Percentiles rank a stretch among this genome's conserved stretches.
Conservation (phyloP, 1,140 invertebrate species). For the Drosophila cardini region DNA sequence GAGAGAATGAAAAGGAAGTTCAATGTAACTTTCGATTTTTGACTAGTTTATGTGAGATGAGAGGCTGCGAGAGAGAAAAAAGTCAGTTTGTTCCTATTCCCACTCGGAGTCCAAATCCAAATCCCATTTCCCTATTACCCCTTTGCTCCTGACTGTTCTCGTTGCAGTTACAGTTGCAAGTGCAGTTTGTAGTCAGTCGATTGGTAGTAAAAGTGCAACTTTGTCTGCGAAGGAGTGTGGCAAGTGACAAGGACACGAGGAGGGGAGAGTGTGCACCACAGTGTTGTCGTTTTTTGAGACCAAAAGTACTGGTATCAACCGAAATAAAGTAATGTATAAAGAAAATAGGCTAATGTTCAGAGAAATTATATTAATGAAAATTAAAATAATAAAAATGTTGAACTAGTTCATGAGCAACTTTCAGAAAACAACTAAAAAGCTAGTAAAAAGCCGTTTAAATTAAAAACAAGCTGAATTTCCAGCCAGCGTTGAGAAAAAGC, state of each 20-base stretch:
- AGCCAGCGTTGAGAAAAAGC: too few relatives aligned
- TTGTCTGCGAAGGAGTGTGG: slow-evolving; percentile 52
- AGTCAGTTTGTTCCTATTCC: slow-evolving; percentile 47
- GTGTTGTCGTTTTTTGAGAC: too few relatives aligned
- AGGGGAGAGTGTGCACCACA: background rate
- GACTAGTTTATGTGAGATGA: slow-evolving; percentile 49
- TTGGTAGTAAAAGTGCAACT: slow-evolving; percentile 76
- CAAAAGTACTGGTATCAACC: too few relatives aligned
- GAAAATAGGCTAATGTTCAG: too few relatives aligned
- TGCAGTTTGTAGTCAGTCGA: slow-evolving; percentile 32
- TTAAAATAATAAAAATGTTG: too few relatives aligned
- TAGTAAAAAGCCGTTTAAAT: too few relatives aligned
- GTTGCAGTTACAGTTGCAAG: slow-evolving; percentile 41
- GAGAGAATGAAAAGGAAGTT: slow-evolving; percentile 38
- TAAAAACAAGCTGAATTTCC: too few relatives aligned
- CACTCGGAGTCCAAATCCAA: background rate
- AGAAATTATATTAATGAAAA: too few relatives aligned
- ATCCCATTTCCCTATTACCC: background rate
- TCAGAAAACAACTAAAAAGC: too few relatives aligned
- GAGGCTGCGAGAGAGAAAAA: slow-evolving; percentile 8
- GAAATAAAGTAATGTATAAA: too few relatives aligned
- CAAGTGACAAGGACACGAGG: background rate
- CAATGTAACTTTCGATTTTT: slow-evolving; percentile 77
- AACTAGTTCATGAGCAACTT: too few relatives aligned
- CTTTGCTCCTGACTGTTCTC: background rate